These are phyloP conservation scores for Sarcophaga subvicina DNA, from an alignment of 2,888 invertebrate genomes.

Conservation along the genomic window DNA sequence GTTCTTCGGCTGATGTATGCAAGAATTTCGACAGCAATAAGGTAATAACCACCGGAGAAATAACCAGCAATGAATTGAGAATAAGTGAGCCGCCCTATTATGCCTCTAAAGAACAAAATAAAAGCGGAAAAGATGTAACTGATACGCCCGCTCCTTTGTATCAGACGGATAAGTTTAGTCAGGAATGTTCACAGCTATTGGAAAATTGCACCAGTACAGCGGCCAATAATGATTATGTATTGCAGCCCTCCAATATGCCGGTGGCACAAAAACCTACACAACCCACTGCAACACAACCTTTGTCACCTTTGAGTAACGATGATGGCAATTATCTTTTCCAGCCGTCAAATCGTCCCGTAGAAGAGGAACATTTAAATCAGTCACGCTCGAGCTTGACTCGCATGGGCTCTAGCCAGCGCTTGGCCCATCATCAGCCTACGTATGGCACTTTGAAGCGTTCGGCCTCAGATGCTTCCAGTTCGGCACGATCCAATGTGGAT, in stretches of 20 bases:
- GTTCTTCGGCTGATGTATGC: constrained; percentile 76
- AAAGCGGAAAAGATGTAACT: constrained; percentile 73
- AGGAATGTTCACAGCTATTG: constrained; percentile 80
- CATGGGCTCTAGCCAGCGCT: constrained; percentile 72
- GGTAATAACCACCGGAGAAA: constrained; percentile 76
- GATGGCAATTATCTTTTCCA: constrained; percentile 80
- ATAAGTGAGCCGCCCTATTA: constrained; percentile 81
- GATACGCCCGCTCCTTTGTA: constrained; percentile 74
- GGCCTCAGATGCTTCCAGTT: constrained; percentile 79
- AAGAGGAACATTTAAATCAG: constrained; percentile 73
- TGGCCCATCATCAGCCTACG: constrained; percentile 71
- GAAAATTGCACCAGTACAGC: constrained; percentile 77
- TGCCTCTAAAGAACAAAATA: constrained; percentile 80
- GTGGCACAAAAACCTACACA: constrained; percentile 82
- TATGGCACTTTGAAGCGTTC: constrained; percentile 80
- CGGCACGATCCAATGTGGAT: constrained; percentile 81
- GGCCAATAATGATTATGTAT: constrained; percentile 83
- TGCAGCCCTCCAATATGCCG: constrained; percentile 86
- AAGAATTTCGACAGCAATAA: constrained; percentile 79
- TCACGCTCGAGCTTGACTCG: constrained; percentile 72
- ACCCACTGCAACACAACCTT: constrained; percentile 16
- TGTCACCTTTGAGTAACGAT: constrained; percentile 79
- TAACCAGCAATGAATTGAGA: constrained; percentile 79
- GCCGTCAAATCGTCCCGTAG: constrained; percentile 81
- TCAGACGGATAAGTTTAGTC: constrained; percentile 80